Evolutionary conservation across 2,888 invertebrate species (phyloP).

Genomic region (Polyommatus icarus): DNA sequence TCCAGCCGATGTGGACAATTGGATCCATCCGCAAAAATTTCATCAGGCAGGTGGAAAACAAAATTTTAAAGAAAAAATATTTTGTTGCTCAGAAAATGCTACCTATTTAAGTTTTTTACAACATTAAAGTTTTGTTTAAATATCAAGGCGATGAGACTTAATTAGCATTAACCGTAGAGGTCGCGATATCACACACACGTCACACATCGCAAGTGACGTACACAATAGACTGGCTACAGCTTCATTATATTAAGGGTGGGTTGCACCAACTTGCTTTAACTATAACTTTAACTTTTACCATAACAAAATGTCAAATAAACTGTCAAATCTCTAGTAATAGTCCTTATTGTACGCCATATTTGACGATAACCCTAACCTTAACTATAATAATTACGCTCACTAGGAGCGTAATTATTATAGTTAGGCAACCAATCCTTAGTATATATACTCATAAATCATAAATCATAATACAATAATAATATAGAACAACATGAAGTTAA

Average conservation of each 20-base stretch:
- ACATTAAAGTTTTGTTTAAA: neutral
- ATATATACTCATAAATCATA: too few relatives aligned
- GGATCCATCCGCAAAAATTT: neutral
- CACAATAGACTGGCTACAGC: neutral
- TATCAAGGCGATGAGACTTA: slow-evolving; percentile 4
- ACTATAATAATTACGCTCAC: too few relatives aligned
- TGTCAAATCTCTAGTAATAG: too few relatives aligned
- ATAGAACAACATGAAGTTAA: neutral
- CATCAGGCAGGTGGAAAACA: neutral
- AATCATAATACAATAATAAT: too few relatives aligned
- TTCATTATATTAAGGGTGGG: too few relatives aligned
- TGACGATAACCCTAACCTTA: too few relatives aligned
- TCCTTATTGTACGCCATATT: too few relatives aligned
- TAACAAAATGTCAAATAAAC: too few relatives aligned
- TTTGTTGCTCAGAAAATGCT: neutral
- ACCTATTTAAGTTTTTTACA: neutral
- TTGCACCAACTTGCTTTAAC: too few relatives aligned
- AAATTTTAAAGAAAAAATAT: neutral
- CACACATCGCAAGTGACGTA: neutral
- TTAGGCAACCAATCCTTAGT: too few relatives aligned
- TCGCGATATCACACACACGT: neutral
- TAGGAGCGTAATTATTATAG: too few relatives aligned
- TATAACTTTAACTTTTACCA: too few relatives aligned
- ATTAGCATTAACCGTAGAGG: neutral
- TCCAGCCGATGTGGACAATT: neutral